Conservation (phyloP, 2,113 vertebrate genomes). For the Poeciliopsis retropinna region DNA sequence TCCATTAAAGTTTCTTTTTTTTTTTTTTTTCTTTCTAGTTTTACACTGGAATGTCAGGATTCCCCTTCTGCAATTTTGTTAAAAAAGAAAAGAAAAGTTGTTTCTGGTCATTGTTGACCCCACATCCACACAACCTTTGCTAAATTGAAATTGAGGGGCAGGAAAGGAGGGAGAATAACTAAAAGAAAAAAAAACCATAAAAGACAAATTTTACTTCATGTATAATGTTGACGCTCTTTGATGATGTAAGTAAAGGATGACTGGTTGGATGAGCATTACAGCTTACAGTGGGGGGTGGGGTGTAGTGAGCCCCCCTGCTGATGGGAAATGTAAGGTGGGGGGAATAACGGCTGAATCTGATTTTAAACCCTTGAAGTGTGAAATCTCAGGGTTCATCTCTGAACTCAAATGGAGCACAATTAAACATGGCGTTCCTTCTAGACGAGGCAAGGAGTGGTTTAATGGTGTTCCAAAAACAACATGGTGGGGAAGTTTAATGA, state of each 20-base stretch:
- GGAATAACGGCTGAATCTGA: neutral
- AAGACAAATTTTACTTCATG: conserved; percentile 40
- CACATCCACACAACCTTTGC: conserved; percentile 56
- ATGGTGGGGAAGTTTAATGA: conserved; percentile 17
- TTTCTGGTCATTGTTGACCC: conserved; percentile 68
- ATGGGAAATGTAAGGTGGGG: neutral
- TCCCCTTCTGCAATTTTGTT: conserved; percentile 84
- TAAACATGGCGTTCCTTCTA: neutral
- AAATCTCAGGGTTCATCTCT: conserved; percentile 1
- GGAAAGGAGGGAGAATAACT: conserved; percentile 62
- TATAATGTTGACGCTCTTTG: conserved; percentile 37
- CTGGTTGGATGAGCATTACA: conserved; percentile 10
- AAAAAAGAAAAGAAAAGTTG: conserved; percentile 81
- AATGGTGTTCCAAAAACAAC: conserved; percentile 16
- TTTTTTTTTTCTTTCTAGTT: conserved; percentile 59
- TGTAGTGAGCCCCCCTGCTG: neutral
- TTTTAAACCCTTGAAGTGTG: conserved; percentile 17
- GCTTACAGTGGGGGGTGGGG: conserved; percentile 4
- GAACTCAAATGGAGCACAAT: conserved; percentile 25
- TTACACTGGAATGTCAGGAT: conserved; percentile 93
- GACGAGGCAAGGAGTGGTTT: conserved; percentile 39
- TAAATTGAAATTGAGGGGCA: conserved; percentile 61
- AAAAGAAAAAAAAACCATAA: conserved; percentile 35
- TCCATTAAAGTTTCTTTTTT: conserved; percentile 84
- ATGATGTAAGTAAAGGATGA: conserved; percentile 61